A percentile compares a stretch with the other conserved stretches of the same genome.
Evolutionary conservation across 2,888 invertebrate genomes (phyloP).

Genomic region (Yponomeuta evonymella): DNA sequence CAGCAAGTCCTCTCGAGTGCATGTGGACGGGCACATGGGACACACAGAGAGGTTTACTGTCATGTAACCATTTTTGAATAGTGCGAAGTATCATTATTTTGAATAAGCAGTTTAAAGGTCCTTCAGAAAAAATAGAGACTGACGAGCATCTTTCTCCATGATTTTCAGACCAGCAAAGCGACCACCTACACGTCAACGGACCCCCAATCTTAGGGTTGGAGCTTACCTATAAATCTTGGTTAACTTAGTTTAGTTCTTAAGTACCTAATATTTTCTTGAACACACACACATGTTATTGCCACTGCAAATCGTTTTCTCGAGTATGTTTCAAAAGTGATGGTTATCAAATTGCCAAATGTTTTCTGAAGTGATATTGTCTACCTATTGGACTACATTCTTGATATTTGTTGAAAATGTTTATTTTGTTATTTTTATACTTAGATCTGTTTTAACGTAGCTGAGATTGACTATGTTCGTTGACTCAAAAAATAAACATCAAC

Average conservation of each 20-base stretch:
- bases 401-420: conserved; percentile 3
- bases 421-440: conserved; percentile 11
- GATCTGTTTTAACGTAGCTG: conserved; percentile 3
- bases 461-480: neutral
- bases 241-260: neutral
- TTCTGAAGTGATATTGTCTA: neutral
- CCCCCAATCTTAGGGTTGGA: conserved; percentile 41
- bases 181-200: conserved; percentile 52
- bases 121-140: neutral
- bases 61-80: too few relatives aligned
- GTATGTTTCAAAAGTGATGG: conserved; percentile 7
- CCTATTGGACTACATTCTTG: neutral
- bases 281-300: neutral
- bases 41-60: too few relatives aligned
- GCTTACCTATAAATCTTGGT: neutral
- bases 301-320: neutral
- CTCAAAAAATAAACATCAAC: neutral
- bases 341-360: conserved; percentile 8
- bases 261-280: neutral
- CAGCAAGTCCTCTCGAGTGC: too few relatives aligned
- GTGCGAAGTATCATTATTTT: too few relatives aligned
- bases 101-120: too few relatives aligned
- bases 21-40: too few relatives aligned
- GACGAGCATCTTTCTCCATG: neutral
- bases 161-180: conserved; percentile 62